Base-by-base conservation (phyloP, 1,140 invertebrate genomes). In the Drosophila littoralis region DNA sequence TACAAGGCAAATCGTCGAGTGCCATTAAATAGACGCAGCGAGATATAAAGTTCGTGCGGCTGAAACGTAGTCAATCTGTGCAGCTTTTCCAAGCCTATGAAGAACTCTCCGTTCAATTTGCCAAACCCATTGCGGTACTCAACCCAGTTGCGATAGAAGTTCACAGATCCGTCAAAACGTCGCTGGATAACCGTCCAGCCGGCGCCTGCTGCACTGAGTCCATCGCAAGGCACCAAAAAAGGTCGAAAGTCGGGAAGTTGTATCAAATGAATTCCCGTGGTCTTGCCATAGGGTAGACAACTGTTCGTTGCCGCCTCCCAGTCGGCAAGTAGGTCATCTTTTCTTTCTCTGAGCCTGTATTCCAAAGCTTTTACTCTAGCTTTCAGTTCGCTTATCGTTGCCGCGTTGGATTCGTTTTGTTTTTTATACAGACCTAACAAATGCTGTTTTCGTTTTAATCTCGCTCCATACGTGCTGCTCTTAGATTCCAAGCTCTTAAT, bases 131-230 rank as follows among this genome's bases (percentile, higher is more conserved):
- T 84, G 54, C 94, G 94, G 76, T 96, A 96, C 33, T 95, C 94
- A 0, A 81, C 52, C 95, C 95, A 96, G 52, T 93, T 93, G 59
- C 94, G 93, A 79, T 93, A 94, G 78, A 96, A 96, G 66, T 95
- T 93, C 75, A 94, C 94, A 8, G 93, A 92, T 1, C 95, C 95
- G 69, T 95, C 94, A 58, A 93, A 93, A 9, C 95, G 92, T 22
- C 94, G 94, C 90, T 95, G 95, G 54, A 96, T 92, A 3, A 93
- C 94, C 40, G 93, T 94, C 95, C 95, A 95, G 1, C 94, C 95
- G 7, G 60, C 50, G 17, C 84, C 82, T 0, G 82, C 81, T 1
- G 51, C 40, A 1, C 71, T 67, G 5, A 65, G 64, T 0, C 81
- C 80, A 5, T 88, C 80, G 12, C 83, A 88, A 8, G 72, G 38